phyloP scores from a whole-genome alignment of 2,113 vertebrate species.

The Mola mola region DNA sequence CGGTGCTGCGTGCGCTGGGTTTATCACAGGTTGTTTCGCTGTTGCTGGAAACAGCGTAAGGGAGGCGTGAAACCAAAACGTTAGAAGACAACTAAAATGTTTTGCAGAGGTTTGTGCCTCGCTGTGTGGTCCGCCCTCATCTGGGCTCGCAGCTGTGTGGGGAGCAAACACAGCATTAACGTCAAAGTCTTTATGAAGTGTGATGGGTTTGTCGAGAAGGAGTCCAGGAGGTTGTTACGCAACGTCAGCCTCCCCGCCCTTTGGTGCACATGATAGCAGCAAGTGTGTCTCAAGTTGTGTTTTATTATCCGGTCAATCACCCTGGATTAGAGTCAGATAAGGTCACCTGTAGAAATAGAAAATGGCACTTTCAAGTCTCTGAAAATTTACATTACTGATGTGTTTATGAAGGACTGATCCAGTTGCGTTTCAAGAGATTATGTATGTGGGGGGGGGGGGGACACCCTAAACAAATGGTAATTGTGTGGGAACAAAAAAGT shows the following conservation, averaged over 20 bases:
- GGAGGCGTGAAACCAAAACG: background rate
- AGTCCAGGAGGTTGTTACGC: background rate
- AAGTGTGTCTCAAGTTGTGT: background rate
- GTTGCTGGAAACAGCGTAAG: background rate
- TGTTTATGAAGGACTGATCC: background rate
- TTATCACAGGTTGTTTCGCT: background rate
- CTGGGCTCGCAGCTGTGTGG: constrained; percentile 32
- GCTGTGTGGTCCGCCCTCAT: constrained; percentile 48
- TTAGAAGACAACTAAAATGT: background rate
- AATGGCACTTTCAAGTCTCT: background rate
- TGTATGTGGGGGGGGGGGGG: too few relatives aligned
- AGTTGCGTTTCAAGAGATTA: background rate
- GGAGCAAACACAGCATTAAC: constrained; percentile 26
- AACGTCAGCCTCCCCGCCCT: background rate
- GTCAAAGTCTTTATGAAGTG: constrained; percentile 12
- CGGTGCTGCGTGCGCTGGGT: background rate
- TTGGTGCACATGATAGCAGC: background rate
- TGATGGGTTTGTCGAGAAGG: constrained; percentile 17
- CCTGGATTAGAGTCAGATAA: background rate
- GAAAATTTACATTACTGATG: background rate
- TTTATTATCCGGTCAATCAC: background rate
- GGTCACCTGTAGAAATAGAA: background rate
- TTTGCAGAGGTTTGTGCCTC: background rate
- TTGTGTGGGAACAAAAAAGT: background rate
- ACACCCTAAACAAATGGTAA: background rate